These are phyloP conservation scores for Mycetomoellerius zeteki DNA, from an alignment of 1,140 invertebrate genomes.

Conservation along the genomic window DNA sequence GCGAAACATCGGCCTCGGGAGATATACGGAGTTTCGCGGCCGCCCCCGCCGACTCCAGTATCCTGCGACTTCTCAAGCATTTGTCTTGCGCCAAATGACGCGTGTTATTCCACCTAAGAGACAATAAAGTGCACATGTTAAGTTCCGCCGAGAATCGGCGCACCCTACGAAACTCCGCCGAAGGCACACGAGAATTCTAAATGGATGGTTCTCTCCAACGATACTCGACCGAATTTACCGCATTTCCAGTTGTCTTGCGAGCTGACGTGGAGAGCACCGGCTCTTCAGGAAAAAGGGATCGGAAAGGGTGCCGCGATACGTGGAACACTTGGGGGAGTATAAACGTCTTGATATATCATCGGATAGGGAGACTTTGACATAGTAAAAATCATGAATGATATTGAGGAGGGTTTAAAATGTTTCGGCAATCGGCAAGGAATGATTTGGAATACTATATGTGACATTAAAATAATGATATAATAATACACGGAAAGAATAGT, in stretches of 20 bases:
- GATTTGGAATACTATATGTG: background rate
- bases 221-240: conserved; percentile 61
- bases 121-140: conserved; percentile 80
- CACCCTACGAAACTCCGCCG: background rate
- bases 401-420: conserved; percentile 2
- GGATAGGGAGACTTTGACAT: conserved; percentile 62
- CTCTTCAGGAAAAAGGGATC: conserved; percentile 5
- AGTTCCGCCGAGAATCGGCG: conserved; percentile 55
- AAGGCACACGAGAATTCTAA: conserved; percentile 22
- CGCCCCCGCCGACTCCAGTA: conserved; percentile 40
- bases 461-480: background rate
- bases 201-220: conserved; percentile 57
- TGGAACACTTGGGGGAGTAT: conserved; percentile 38
- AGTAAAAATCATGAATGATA: conserved; percentile 64
- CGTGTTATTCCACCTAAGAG: conserved; percentile 78
- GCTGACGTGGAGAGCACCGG: conserved; percentile 46
- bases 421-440: background rate
- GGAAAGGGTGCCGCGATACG: conserved; percentile 38
- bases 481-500: background rate
- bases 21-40: conserved; percentile 66
- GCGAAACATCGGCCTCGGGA: conserved; percentile 60
- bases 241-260: conserved; percentile 65
- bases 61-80: conserved; percentile 75
- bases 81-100: conserved; percentile 80
- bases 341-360: conserved; percentile 72